Conservation (phyloP, 2,113 vertebrate species). For the Nothocercus nigrocapillus region DNA sequence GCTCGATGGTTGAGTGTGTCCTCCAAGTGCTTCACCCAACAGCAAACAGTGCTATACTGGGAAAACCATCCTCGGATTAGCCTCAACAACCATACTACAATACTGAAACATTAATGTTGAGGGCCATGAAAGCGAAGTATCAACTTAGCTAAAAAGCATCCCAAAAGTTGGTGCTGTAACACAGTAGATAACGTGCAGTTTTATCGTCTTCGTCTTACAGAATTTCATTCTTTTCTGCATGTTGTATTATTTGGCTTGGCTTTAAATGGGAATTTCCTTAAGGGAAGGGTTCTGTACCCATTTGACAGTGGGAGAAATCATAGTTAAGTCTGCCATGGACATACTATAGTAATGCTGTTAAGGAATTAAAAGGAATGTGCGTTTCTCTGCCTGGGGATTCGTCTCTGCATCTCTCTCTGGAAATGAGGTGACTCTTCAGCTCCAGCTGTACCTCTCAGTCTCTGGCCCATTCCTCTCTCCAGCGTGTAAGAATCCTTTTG, state of each 20-base stretch:
- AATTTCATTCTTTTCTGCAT: rapidly evolving
- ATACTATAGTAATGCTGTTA: neutral
- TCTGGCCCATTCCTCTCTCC: neutral
- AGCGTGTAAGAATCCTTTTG: neutral
- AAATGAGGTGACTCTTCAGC: neutral
- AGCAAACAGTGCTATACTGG: rapidly evolving
- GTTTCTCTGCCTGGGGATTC: neutral
- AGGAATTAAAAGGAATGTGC: neutral
- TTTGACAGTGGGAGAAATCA: neutral
- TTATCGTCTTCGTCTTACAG: rapidly evolving
- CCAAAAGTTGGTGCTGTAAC: rapidly evolving
- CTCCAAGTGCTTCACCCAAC: neutral
- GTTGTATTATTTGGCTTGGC: neutral
- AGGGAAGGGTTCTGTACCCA: neutral
- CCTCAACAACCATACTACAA: rapidly evolving
- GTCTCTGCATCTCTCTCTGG: neutral
- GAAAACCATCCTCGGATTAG: neutral
- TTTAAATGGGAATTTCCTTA: neutral
- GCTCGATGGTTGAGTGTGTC: rapidly evolving
- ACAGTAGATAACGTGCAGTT: neutral
- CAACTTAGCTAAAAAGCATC: rapidly evolving
- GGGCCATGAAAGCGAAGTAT: neutral
- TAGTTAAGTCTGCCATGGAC: neutral
- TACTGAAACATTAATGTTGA: rapidly evolving
- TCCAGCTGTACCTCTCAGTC: neutral